Conservation (phyloP, 1,140 invertebrate genomes). For the Eumeta japonica region DNA sequence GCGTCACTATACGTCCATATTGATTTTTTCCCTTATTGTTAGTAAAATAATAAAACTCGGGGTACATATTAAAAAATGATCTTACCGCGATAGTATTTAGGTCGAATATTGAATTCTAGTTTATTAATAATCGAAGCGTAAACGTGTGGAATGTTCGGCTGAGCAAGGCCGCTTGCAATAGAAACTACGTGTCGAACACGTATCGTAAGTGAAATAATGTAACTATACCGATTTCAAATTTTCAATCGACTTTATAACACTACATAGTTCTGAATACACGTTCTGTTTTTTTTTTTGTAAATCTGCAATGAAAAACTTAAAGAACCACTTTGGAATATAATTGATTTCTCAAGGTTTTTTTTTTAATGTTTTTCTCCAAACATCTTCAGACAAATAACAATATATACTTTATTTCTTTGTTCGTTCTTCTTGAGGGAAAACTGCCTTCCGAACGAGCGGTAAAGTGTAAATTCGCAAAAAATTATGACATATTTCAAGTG, state of each 20-base stretch:
- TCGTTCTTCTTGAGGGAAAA: no score
- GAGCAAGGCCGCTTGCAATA: constrained; percentile 53
- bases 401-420: no score
- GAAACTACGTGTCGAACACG: constrained; percentile 39
- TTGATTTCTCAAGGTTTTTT: no score
- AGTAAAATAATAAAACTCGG: constrained; percentile 50
- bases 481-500: no score
- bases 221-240: constrained; percentile 38
- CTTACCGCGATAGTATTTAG: constrained; percentile 46
- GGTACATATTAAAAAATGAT: constrained; percentile 37
- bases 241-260: constrained; percentile 17
- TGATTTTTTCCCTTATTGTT: constrained; percentile 55
- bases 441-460: no score
- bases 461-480: no score
- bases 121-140: constrained; percentile 56
- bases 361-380: no score
- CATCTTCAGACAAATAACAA: no score
- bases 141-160: constrained; percentile 53
- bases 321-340: no score
- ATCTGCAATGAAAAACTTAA: no score
- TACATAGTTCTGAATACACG: constrained; percentile 9
- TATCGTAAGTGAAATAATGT: constrained; percentile 49
- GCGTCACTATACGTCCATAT: constrained; percentile 50
- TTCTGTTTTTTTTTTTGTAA: constrained; percentile 14
- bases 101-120: constrained; percentile 49